A percentile compares a stretch with the other conserved stretches of the same genome.
Conservation (phyloP, 2,888 invertebrate genomes). For the Yponomeuta plumbellus region DNA sequence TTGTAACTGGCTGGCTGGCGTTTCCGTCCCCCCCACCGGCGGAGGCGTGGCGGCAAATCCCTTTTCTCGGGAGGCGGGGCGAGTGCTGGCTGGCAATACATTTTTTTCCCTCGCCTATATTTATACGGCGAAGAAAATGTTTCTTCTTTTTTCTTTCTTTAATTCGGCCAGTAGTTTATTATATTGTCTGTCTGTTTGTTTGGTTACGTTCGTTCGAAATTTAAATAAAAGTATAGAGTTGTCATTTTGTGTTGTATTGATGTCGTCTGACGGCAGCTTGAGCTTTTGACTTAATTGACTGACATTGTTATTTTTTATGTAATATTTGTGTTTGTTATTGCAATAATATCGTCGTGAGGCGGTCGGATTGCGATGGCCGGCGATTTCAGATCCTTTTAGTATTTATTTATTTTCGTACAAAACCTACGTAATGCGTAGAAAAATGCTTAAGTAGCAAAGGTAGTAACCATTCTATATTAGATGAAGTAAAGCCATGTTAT, state of each 20-base stretch:
- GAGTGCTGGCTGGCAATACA: constrained; percentile 18
- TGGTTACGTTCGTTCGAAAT: constrained; percentile 35
- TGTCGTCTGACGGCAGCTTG: constrained; percentile 28
- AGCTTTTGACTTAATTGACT: constrained; percentile 42
- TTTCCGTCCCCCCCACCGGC: constrained; percentile 38
- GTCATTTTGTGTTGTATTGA: constrained; percentile 45
- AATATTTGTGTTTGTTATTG: background rate
- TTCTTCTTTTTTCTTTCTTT: constrained; percentile 44
- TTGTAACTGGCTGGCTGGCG: constrained; percentile 58
- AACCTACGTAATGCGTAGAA: no score
- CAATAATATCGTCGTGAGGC: background rate
- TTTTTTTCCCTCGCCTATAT: constrained; percentile 47
- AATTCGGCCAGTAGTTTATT: constrained; percentile 45
- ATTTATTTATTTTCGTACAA: no score
- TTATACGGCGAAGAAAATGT: constrained; percentile 41
- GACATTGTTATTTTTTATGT: constrained; percentile 11
- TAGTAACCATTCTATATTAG: no score
- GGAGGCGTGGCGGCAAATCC: constrained; percentile 49
- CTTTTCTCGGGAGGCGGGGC: constrained; percentile 18
- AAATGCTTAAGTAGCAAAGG: no score
- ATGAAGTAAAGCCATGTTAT: no score
- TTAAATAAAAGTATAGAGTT: constrained; percentile 53
- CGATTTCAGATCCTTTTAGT: no score
- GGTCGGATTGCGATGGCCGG: background rate
- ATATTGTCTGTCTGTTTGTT: constrained; percentile 59